Percentiles rank a stretch among this genome's conserved stretches.
These are phyloP conservation scores for Limenitis camilla DNA, from an alignment of 2,888 invertebrate species.

Conservation along the genomic window DNA sequence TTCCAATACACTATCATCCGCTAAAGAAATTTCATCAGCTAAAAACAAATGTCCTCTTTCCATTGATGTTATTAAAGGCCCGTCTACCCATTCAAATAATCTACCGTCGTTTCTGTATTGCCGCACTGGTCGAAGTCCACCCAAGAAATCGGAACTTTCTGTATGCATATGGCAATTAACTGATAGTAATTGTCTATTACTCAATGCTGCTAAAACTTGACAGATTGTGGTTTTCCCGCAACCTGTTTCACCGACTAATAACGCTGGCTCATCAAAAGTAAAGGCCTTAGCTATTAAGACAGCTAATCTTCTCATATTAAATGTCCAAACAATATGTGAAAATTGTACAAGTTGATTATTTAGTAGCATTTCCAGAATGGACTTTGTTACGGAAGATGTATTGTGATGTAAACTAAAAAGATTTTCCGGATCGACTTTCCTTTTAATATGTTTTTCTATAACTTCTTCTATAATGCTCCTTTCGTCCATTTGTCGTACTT, in stretches of 20 bases:
- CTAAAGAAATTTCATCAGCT: constrained; percentile 98
- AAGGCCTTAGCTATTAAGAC: constrained; percentile 88
- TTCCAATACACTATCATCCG: constrained; percentile 98
- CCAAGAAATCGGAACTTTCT: constrained; percentile 97
- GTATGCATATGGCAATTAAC: constrained; percentile 99
- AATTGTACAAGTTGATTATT: constrained; percentile 74
- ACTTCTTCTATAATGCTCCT: constrained; percentile 85
- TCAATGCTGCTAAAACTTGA: constrained; percentile 86
- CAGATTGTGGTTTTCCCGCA: constrained; percentile 98
- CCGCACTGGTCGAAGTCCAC: constrained; percentile 93
- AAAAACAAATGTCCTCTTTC: constrained; percentile 89
- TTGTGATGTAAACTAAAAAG: constrained; percentile 80
- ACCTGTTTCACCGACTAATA: constrained; percentile 98
- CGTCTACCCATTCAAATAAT: constrained; percentile 98
- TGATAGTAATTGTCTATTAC: constrained; percentile 79
- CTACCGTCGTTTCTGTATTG: constrained; percentile 75
- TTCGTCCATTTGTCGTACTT: constrained; percentile 90
- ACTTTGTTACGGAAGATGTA: constrained; percentile 85
- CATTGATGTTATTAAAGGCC: constrained; percentile 95
- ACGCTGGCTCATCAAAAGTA: constrained; percentile 92
- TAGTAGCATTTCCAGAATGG: constrained; percentile 79
- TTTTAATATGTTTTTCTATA: constrained; percentile 84
- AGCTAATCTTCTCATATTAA: constrained; percentile 88
- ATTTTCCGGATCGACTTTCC: constrained; percentile 79
- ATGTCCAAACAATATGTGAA: constrained; percentile 94